phyloP scores from a whole-genome alignment of 2,888 invertebrate genomes.

The Carabus problematicus region DNA sequence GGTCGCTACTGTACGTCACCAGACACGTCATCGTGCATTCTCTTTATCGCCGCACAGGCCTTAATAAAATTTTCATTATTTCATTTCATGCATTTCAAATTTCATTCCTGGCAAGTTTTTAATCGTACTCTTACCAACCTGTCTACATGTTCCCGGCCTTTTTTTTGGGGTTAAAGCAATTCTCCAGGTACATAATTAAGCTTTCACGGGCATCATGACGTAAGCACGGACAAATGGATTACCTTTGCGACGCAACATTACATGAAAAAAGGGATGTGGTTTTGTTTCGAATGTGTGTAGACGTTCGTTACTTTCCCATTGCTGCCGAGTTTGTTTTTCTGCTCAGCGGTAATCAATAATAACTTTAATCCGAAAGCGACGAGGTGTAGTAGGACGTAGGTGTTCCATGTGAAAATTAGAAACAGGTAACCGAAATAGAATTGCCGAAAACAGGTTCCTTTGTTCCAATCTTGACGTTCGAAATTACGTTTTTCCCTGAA shows the following conservation, averaged over 20 bases:
- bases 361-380: not conserved
- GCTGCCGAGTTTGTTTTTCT: not conserved
- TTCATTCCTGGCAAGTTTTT: slow-evolving; percentile 16
- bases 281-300: slow-evolving; percentile 2
- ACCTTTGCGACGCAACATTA: slow-evolving; percentile 23
- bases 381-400: slow-evolving; percentile 9
- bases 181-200: slow-evolving; percentile 29
- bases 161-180: not conserved
- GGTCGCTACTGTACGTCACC: not conserved
- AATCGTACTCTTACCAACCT: not conserved
- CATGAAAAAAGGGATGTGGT: slow-evolving; percentile 27
- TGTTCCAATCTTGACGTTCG: not conserved
- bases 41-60: not conserved
- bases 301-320: not conserved
- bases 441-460: not conserved
- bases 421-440: slow-evolving; percentile 6
- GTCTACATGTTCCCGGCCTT: not conserved
- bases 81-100: slow-evolving; percentile 26
- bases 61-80: slow-evolving; percentile 31
- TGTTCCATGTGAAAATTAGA: slow-evolving; percentile 5
- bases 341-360: slow-evolving; percentile 3
- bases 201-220: slow-evolving; percentile 33
- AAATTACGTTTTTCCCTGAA: not conserved
- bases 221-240: slow-evolving; percentile 28
- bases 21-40: slow-evolving; percentile 13